Evolutionary conservation across 2,113 vertebrate genomes (phyloP).

Genomic region (Piaya cayana): DNA sequence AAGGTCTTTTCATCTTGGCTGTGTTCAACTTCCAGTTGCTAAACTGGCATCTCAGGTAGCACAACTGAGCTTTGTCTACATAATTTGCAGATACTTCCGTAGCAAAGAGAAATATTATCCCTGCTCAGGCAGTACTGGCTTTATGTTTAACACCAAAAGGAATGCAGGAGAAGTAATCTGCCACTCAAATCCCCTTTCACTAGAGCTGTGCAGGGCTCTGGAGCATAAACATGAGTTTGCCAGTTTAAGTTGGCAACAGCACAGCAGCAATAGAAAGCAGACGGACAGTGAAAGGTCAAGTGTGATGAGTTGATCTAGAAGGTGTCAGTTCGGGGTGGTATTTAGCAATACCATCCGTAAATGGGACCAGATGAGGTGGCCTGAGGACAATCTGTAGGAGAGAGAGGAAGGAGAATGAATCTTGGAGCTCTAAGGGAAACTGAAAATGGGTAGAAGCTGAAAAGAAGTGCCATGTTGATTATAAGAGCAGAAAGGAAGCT

Average conservation of each 20-base stretch:
- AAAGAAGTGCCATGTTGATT: not conserved
- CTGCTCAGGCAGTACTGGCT: not conserved
- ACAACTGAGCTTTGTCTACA: not conserved
- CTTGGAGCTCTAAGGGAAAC: not conserved
- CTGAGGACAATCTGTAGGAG: not conserved
- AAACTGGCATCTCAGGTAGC: not conserved
- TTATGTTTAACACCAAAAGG: not conserved
- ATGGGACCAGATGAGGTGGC: not conserved
- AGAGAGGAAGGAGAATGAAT: not conserved
- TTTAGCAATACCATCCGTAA: not conserved
- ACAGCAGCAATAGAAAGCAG: not conserved
- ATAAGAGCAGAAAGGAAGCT: not conserved
- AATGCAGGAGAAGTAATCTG: not conserved
- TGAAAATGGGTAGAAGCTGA: not conserved
- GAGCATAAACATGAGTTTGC: not conserved
- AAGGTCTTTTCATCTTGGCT: not conserved
- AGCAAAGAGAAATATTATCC: not conserved
- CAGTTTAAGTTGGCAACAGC: not conserved
- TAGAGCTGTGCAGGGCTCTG: not conserved
- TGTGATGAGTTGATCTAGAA: not conserved
- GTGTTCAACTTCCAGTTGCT: not conserved
- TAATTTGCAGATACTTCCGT: rapidly evolving
- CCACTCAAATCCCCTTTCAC: not conserved
- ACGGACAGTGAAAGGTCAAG: not conserved
- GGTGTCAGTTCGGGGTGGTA: not conserved